phyloP scores from a whole-genome alignment of 2,888 invertebrate genomes.

The Malacosoma neustria region DNA sequence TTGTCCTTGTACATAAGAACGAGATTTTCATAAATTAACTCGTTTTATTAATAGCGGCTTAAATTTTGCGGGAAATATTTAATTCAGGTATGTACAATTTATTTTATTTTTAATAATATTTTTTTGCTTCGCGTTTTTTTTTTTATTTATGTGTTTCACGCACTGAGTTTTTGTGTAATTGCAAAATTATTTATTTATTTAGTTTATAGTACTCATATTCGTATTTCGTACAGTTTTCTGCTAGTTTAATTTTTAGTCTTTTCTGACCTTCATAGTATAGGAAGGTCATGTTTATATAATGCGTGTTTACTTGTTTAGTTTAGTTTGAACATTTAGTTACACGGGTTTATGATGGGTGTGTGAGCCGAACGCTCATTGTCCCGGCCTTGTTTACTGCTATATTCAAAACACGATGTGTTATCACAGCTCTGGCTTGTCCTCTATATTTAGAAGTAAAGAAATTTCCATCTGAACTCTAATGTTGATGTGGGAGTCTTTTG shows the following conservation, averaged over 20 bases:
- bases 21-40: constrained; percentile 24
- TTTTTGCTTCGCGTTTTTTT: background rate
- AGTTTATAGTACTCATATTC: too few species aligned
- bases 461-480: constrained; percentile 28
- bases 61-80: background rate
- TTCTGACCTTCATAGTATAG: constrained; percentile 45
- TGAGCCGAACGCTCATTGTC: constrained; percentile 23
- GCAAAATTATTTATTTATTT: background rate
- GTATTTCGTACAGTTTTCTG: too few species aligned
- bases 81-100: background rate
- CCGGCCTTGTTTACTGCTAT: constrained; percentile 35
- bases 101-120: background rate
- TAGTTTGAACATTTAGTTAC: constrained; percentile 22
- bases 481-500: constrained; percentile 21
- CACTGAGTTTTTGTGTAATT: constrained; percentile 1
- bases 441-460: constrained; percentile 39
- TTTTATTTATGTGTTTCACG: background rate
- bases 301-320: constrained; percentile 20
- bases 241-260: too few species aligned
- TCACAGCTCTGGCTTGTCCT: constrained; percentile 22
- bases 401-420: constrained; percentile 31
- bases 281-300: constrained; percentile 67
- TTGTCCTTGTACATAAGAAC: constrained; percentile 34
- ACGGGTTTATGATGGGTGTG: constrained; percentile 25
- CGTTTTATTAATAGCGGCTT: constrained; percentile 9